Percentiles rank a stretch among this genome's conserved stretches.
These are phyloP conservation scores for Bombycilla garrulus DNA, from an alignment of 2,113 vertebrate genomes.

Conservation along the genomic window DNA sequence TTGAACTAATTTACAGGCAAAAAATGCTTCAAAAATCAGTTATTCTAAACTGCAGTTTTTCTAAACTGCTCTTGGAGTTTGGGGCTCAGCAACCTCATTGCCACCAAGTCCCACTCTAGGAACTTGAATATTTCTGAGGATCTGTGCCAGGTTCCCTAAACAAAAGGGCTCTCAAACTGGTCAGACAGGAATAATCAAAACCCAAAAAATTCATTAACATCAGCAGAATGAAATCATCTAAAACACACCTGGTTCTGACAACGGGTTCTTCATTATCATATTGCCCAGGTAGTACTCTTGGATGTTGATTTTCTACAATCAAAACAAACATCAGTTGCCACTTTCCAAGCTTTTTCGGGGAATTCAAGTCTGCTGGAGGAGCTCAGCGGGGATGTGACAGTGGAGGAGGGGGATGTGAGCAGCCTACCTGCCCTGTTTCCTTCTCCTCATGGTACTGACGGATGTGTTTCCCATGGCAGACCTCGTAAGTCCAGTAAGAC, in stretches of 20 bases:
- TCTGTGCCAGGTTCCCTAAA: not conserved
- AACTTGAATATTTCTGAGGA: not conserved
- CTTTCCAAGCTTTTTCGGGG: not conserved
- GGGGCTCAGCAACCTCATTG: not conserved
- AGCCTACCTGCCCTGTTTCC: conserved; percentile 91
- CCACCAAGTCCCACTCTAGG: not conserved
- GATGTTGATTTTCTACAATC: conserved; percentile 87
- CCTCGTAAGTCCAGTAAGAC: conserved; percentile 98
- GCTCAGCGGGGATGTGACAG: not conserved
- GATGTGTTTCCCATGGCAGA: conserved; percentile 95
- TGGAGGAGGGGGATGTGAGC: not conserved
- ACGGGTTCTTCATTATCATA: conserved; percentile 77
- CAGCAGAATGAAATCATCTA: not conserved
- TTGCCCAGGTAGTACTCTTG: conserved; percentile 96
- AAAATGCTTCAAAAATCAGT: not conserved
- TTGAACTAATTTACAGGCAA: not conserved
- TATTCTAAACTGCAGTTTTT: not conserved
- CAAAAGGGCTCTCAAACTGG: not conserved
- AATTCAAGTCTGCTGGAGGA: not conserved
- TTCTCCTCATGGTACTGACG: conserved; percentile 98
- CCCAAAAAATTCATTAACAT: not conserved
- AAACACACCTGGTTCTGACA: conserved; percentile 80
- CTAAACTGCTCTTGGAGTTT: not conserved
- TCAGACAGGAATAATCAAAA: not conserved
- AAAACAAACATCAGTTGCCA: conserved; percentile 8